Evolutionary conservation across 2,888 invertebrate genomes (phyloP).

Genomic region (Stomorhina lunata): DNA sequence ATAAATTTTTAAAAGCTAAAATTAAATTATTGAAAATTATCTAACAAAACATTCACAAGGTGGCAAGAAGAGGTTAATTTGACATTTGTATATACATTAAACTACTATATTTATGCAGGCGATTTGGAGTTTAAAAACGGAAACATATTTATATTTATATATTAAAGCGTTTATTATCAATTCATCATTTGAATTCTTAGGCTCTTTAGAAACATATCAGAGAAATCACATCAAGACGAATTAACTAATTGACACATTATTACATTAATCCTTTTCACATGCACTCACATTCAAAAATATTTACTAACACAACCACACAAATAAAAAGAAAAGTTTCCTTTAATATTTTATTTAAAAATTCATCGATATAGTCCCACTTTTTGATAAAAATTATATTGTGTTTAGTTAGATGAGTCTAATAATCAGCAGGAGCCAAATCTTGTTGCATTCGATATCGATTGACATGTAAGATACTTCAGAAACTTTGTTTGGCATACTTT

Average conservation of each 20-base stretch:
- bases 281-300: background rate
- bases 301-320: background rate
- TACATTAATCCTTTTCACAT: too few species aligned
- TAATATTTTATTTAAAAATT: too few species aligned
- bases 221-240: constrained; percentile 61
- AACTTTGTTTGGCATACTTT: too few species aligned
- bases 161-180: constrained; percentile 30
- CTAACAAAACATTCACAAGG: background rate
- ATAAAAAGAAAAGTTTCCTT: too few species aligned
- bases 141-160: background rate
- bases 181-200: constrained; percentile 71
- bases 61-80: background rate
- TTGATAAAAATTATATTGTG: too few species aligned
- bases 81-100: constrained; percentile 22
- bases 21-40: constrained; percentile 10
- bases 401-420: too few species aligned
- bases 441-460: too few species aligned
- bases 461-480: too few species aligned
- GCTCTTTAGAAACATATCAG: constrained; percentile 80
- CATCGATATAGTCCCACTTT: too few species aligned
- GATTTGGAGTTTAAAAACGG: constrained; percentile 26
- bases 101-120: constrained; percentile 31
- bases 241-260: background rate
- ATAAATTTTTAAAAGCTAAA: constrained; percentile 15
- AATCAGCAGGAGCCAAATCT: too few species aligned